Percentiles rank a stretch among this genome's conserved stretches.
Conservation (phyloP, 2,797 vertebrate genomes). For the Arremon brunneinucha region DNA sequence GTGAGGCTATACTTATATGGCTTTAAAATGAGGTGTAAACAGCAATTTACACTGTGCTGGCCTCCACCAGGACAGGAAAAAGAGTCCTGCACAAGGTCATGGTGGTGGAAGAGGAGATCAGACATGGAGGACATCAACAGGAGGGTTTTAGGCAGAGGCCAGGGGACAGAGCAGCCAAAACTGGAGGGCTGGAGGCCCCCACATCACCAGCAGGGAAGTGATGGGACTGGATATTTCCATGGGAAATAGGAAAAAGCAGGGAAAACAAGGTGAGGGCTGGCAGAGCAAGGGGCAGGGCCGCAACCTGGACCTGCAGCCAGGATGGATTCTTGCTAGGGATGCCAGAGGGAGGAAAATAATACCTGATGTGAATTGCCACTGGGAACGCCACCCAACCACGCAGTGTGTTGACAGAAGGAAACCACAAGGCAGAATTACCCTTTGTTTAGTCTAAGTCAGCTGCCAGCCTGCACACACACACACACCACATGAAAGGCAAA, state of each 20-base stretch:
- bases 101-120: background rate
- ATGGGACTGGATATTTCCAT: background rate
- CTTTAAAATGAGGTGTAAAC: background rate
- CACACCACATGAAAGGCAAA: constrained; percentile 34
- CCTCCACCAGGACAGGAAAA: background rate
- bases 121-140: background rate
- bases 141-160: background rate
- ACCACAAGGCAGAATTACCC: background rate
- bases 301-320: background rate
- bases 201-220: background rate
- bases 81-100: background rate
- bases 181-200: background rate
- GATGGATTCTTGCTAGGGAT: background rate
- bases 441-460: constrained; percentile 56
- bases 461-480: constrained; percentile 1
- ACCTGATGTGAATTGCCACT: background rate
- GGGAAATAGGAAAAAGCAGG: background rate
- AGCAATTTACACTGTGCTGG: background rate
- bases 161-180: background rate
- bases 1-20: background rate
- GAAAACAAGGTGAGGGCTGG: background rate
- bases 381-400: background rate
- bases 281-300: accelerated
- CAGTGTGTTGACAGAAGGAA: constrained; percentile 12
- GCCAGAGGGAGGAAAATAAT: background rate